Evolutionary conservation across 92 coral and sea anemone genomes (phyloP), one percentile per base, ranked within the genome.

Genomic region (Actinostola sp.): DNA sequence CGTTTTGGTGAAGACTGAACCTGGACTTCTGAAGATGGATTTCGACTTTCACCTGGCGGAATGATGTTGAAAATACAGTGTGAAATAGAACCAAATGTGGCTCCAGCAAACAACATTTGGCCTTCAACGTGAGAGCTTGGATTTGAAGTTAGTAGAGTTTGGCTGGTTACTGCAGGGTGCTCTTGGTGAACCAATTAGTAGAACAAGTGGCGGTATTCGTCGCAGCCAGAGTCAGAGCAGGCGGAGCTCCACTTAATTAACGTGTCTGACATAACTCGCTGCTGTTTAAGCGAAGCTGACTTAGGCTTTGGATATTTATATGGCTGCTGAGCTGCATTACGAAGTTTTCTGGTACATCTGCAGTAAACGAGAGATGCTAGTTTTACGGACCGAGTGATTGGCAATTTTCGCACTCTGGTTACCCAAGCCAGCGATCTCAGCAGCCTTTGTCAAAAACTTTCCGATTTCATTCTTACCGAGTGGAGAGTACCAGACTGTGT

Each of bases 391-490:
- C 1, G 76, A 70, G 19, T 70, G 65, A 46, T 70, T 70, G 31
- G 49, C 29, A 13, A 70, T 27, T 29, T 70, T 70, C 15, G 60
- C 60, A 2, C 60, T n/a, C n/a, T n/a, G n/a, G n/a, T n/a, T n/a
- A n/a, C n/a, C n/a, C n/a, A n/a, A n/a, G n/a, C 34, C 65, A 32
- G 65, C 76, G 1, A 23, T 70, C 16, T 30, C 9, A 21, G 74
- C 62, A 31, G 87, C 87, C 24, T 43, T 20, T 3, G 20, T 66
- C 33, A 85, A 48, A 31, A 80, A 67, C 23, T 85, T 85, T 26
- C 75, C 90, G 3, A 85, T 74, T 34, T 58, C 43, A 17, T 82
- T 81, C 52, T 81, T 75, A 14, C 87, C 87, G 0, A 75, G 71
- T n/a, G 77, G 80, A 24, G 57, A 71, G 67, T 68, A 72, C 79